Conservation (phyloP, 2,797 vertebrate genomes). For the Uromys caudimaculatus region DNA sequence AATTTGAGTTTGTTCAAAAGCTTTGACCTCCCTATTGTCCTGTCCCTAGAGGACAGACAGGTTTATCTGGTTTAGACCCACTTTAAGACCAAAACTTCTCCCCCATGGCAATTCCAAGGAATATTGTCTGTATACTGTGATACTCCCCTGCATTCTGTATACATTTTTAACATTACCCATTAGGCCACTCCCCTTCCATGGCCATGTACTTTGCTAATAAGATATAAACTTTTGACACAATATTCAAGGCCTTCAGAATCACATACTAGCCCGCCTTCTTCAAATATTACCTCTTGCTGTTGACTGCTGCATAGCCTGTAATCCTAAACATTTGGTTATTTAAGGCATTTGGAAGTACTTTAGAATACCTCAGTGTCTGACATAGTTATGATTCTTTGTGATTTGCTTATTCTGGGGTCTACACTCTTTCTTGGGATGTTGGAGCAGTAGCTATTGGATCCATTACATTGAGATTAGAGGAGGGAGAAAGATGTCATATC, state of each 20-base stretch:
- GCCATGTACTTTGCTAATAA: not conserved
- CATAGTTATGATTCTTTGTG: not conserved
- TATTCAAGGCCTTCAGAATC: not conserved
- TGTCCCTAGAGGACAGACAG: not conserved
- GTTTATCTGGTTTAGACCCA: not conserved
- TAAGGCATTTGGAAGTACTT: not conserved
- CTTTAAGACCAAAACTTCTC: not conserved
- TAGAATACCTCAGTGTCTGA: not conserved
- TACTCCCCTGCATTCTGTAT: not conserved
- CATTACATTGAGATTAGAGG: not conserved
- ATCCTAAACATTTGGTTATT: not conserved
- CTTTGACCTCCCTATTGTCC: not conserved
- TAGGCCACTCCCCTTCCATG: not conserved
- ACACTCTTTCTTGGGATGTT: not conserved
- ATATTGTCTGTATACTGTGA: not conserved
- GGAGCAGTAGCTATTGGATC: not conserved
- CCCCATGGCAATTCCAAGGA: not conserved
- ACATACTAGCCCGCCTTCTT: not conserved
- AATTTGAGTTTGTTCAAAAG: not conserved
- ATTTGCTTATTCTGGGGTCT: constrained; percentile 17
- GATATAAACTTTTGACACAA: not conserved
- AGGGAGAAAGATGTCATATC: not conserved
- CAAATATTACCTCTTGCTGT: not conserved
- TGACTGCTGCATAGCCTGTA: not conserved
- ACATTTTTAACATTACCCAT: not conserved